These are phyloP conservation scores for Lamprologus sp. DNA, from an alignment of 2,113 vertebrate species.

Conservation along the genomic window DNA sequence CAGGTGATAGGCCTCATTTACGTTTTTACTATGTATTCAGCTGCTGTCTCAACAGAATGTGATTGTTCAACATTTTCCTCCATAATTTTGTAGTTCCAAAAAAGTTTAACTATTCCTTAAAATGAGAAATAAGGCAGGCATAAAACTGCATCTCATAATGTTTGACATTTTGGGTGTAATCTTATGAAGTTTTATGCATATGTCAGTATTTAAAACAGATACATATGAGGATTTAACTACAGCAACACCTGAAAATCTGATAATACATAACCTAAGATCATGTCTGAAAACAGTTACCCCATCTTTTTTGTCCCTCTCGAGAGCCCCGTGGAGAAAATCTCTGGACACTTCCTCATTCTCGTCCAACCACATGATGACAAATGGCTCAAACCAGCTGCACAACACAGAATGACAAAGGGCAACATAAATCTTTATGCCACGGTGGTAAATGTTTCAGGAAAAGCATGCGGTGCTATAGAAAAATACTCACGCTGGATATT, in stretches of 20 bases:
- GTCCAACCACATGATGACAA: constrained; percentile 96
- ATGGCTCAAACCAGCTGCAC: constrained; percentile 94
- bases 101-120: neutral
- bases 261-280: neutral
- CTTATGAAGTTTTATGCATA: neutral
- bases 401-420: neutral
- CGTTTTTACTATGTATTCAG: neutral
- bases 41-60: constrained; percentile 7
- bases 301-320: constrained; percentile 95
- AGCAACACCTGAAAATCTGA: neutral
- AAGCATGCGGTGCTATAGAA: neutral
- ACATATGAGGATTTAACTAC: neutral
- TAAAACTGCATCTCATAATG: neutral
- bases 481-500: constrained; percentile 89
- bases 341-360: constrained; percentile 97
- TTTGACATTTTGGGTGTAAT: neutral
- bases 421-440: neutral
- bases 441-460: neutral
- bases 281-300: constrained; percentile 72
- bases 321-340: constrained; percentile 90
- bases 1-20: neutral
- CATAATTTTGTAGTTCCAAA: neutral
- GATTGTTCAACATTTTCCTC: neutral
- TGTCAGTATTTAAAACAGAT: neutral
- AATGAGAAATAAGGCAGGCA: neutral